Base-by-base conservation (phyloP, 2,888 invertebrate genomes). In the Lydus trimaculatus region DNA sequence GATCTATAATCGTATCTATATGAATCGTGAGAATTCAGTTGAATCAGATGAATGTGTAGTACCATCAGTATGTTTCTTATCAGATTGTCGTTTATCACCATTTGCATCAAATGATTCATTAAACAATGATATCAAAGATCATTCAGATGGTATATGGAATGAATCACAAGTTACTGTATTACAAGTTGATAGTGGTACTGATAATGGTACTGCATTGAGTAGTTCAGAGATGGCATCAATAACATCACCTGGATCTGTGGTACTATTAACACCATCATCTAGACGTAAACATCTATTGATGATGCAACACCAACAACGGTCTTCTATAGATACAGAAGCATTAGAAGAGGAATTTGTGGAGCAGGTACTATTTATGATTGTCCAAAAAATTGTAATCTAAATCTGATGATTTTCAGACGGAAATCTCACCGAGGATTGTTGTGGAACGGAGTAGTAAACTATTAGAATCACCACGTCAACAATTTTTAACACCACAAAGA, bases 81-180 rank as follows among this genome's bases (percentile, higher is more conserved):
- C 88, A 33, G 86, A 89, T 73, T 86, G 88, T 75, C 88, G 89
- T 76, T 83, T 87, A 28, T 92, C 93, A 6, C 91, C 92, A 8
- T 94, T 94, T 84, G 94, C 93, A 61, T 95, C 94, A 36, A 94
- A 91, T 78, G 94, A 95, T 84, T 95, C 94, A 13, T 85, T 95
- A 72, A 91, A 92, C n/a, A 93, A 93, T 76, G 94, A 94, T 82
- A 86, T 88, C 31, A 87, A 93, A 80, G 95, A 95, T 83, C 94
- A 94, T 84, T 94, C 94, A 60, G 95, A 95, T 82, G 93, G 94
- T 80, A 91, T 94, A 80, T 95, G 95, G 94, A 95, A 95, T 85
- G 95, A 95, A 86, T 95, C 95, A 13, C 95, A 95, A 86, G 91
- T 92, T 9, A 95, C 94, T 0, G 93, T 95, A 17, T 87, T 94